phyloP scores from a whole-genome alignment of 1,140 invertebrate genomes.

The Venturia canescens region DNA sequence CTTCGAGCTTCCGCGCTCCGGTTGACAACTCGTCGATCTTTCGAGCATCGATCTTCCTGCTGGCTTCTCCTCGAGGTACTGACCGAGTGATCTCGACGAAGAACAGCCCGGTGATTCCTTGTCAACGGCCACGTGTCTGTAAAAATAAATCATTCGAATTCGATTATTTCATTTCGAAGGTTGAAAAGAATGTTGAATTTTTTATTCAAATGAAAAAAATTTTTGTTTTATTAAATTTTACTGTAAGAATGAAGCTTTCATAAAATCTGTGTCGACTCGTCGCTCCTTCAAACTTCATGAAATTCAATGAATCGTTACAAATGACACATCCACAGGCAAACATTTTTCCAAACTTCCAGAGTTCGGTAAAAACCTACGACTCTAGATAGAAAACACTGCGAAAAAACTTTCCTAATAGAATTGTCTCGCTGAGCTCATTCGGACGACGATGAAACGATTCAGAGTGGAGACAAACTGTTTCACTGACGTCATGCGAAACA shows the following conservation, averaged over 20 bases:
- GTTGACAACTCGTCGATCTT: conserved; percentile 29
- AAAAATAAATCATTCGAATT: background rate
- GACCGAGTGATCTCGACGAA: conserved; percentile 13
- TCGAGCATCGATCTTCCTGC: conserved; percentile 30
- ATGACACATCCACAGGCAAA: no score
- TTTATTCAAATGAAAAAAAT: background rate
- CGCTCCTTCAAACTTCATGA: no score
- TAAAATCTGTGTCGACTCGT: no score
- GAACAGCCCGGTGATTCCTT: conserved; percentile 61
- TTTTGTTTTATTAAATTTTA: background rate
- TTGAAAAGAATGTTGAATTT: background rate
- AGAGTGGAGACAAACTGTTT: no score
- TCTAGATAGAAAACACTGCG: no score
- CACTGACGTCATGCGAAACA: background rate
- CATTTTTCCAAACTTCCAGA: no score
- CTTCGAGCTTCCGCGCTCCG: background rate
- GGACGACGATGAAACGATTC: no score
- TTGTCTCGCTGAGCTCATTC: no score
- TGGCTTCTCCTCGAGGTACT: background rate
- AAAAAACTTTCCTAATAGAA: no score
- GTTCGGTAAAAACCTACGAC: no score
- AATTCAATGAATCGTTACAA: no score
- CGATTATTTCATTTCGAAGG: background rate
- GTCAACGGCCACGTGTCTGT: conserved; percentile 65
- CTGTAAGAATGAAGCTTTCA: no score